Conservation (phyloP, 2,113 vertebrate species). For the Neotoma lepida region DNA sequence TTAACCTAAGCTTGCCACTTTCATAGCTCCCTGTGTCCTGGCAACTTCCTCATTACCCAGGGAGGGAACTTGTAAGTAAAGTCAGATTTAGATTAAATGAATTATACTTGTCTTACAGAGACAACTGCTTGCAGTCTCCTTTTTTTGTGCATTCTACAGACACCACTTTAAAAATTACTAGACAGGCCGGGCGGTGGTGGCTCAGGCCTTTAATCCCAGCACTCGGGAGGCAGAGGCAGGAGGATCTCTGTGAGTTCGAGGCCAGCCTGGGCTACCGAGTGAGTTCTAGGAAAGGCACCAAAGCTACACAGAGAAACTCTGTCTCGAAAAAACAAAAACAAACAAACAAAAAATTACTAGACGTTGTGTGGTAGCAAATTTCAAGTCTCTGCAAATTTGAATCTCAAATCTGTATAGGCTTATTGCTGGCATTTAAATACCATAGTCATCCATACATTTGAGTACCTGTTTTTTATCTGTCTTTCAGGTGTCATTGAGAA, state of each 20-base stretch:
- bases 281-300: too few relatives aligned
- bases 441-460: neutral
- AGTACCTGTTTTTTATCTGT: conserved; percentile 21
- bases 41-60: neutral
- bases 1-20: neutral
- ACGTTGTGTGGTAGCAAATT: neutral
- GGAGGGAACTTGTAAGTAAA: neutral
- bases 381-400: neutral
- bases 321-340: too few relatives aligned
- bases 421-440: neutral
- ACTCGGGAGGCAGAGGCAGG: too few relatives aligned
- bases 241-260: too few relatives aligned
- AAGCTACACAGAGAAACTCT: too few relatives aligned
- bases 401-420: neutral
- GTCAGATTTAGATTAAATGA: neutral
- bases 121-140: neutral
- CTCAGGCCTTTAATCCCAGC: too few relatives aligned
- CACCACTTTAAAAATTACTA: conserved; percentile 41
- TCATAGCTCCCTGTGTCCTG: neutral
- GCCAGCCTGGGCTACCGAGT: too few relatives aligned
- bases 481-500: conserved; percentile 91
- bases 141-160: neutral
- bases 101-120: neutral
- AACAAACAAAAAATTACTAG: conserved; percentile 46
- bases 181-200: too few relatives aligned